phyloP scores from a whole-genome alignment of 2,888 invertebrate species.

The Eupithecia subumbrata region DNA sequence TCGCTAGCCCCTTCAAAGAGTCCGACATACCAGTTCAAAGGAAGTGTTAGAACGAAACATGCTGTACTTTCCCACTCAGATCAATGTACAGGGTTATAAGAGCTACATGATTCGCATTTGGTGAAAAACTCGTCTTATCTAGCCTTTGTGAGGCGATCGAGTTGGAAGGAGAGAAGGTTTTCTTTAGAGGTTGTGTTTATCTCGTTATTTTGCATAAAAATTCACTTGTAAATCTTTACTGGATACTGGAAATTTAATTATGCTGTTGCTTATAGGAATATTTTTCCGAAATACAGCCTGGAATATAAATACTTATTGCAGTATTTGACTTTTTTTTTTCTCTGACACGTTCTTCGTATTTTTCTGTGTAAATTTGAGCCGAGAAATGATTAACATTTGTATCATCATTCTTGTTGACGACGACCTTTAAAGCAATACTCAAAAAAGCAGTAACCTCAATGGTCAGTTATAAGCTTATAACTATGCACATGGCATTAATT shows the following conservation, averaged over 20 bases:
- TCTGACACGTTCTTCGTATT: not conserved
- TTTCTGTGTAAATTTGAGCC: not conserved
- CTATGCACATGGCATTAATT: not conserved
- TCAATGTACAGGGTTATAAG: constrained; percentile 62
- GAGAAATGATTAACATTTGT: not conserved
- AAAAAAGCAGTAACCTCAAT: not conserved
- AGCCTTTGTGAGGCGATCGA: constrained; percentile 53
- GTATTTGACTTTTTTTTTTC: not conserved
- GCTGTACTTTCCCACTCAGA: constrained; percentile 72
- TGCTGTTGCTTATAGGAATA: not conserved
- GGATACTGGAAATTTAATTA: constrained; percentile 8
- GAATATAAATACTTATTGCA: not conserved
- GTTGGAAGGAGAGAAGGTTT: no score
- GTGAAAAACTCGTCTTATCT: constrained; percentile 62
- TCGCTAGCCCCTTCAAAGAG: constrained; percentile 67
- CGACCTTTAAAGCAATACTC: not conserved
- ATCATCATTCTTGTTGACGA: not conserved
- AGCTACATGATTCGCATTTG: constrained; percentile 57
- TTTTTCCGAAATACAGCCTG: not conserved
- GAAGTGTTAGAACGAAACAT: constrained; percentile 65
- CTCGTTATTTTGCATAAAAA: constrained; percentile 41
- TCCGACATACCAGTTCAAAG: constrained; percentile 66
- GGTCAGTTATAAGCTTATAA: not conserved
- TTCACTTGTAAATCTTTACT: not conserved
- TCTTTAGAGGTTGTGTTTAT: constrained; percentile 37